Evolutionary conservation across 2,888 invertebrate genomes (phyloP).

Genomic region (Synanthedon vespiformis): DNA sequence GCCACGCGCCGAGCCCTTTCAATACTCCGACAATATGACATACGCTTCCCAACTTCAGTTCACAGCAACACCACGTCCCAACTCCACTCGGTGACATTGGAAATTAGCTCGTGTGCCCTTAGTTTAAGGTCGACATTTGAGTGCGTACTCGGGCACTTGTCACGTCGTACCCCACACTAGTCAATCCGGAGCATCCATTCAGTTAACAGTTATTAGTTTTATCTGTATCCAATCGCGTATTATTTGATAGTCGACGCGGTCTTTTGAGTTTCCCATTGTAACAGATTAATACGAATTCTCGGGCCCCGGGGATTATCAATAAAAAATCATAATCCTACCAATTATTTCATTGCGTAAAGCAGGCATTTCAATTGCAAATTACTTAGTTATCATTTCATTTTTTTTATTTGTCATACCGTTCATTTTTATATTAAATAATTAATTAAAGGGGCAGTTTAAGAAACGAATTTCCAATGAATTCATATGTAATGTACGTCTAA

Average conservation of each 20-base stretch:
- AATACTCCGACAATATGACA: not conserved
- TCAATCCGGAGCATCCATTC: constrained; percentile 4
- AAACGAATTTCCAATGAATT: too few relatives aligned
- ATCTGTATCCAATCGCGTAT: constrained; percentile 10
- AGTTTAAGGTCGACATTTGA: too few relatives aligned
- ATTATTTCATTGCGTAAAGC: too few relatives aligned
- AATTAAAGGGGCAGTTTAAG: too few relatives aligned
- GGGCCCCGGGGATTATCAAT: not conserved
- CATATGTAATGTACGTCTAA: too few relatives aligned
- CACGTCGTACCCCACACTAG: too few relatives aligned
- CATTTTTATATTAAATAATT: too few relatives aligned
- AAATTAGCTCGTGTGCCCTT: not conserved
- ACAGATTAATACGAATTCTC: not conserved
- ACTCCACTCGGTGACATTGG: not conserved
- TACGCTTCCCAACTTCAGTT: not conserved
- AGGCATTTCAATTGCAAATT: too few relatives aligned
- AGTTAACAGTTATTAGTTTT: constrained; percentile 12
- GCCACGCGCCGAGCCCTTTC: constrained; percentile 1
- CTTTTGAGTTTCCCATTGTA: not conserved
- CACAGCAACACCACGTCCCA: not conserved
- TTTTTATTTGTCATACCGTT: too few relatives aligned
- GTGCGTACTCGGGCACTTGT: too few relatives aligned
- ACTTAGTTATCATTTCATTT: too few relatives aligned
- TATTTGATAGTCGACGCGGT: constrained; percentile 7
- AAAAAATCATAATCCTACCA: too few relatives aligned